Evolutionary conservation across 2,797 vertebrate genomes (phyloP).

Genomic region (Gadopsis bispinosus): DNA sequence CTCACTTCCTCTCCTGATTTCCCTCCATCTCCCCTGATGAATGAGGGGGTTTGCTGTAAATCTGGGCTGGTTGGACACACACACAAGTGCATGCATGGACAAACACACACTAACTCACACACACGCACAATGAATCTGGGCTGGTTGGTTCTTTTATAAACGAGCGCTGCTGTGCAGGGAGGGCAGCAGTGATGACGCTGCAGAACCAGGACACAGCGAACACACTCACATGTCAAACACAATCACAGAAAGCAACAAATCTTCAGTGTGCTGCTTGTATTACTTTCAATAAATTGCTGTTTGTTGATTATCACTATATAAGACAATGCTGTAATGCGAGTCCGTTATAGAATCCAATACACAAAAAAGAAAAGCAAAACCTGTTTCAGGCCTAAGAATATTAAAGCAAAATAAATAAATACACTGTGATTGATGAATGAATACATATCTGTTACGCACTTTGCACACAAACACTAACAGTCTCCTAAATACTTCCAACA

Average conservation of each 20-base stretch:
- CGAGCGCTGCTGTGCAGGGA: slow-evolving; percentile 73
- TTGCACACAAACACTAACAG: background rate
- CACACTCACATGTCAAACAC: background rate
- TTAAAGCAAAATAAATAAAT: slow-evolving; percentile 5
- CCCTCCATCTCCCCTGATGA: slow-evolving; percentile 58
- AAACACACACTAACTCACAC: slow-evolving; percentile 1
- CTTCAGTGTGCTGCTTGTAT: background rate
- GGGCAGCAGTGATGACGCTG: slow-evolving; percentile 73
- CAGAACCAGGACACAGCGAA: slow-evolving; percentile 57
- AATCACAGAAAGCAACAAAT: background rate
- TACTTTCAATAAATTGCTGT: background rate
- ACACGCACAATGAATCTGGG: slow-evolving; percentile 51
- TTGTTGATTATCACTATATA: background rate
- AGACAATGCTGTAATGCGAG: background rate
- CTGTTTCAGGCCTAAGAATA: background rate
- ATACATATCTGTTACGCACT: background rate
- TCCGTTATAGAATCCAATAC: background rate
- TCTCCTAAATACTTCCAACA: slow-evolving; percentile 13
- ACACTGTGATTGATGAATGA: slow-evolving; percentile 28
- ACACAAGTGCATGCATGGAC: slow-evolving; percentile 35
- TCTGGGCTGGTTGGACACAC: slow-evolving; percentile 63
- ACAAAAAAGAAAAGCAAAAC: background rate
- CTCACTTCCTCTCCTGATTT: slow-evolving; percentile 17
- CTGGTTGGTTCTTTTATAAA: slow-evolving; percentile 74
- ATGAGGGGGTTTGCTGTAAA: slow-evolving; percentile 67